Percentiles rank a stretch among this genome's conserved stretches.
Conservation (phyloP, 2,888 invertebrate species). For the Empis stercorea region DNA sequence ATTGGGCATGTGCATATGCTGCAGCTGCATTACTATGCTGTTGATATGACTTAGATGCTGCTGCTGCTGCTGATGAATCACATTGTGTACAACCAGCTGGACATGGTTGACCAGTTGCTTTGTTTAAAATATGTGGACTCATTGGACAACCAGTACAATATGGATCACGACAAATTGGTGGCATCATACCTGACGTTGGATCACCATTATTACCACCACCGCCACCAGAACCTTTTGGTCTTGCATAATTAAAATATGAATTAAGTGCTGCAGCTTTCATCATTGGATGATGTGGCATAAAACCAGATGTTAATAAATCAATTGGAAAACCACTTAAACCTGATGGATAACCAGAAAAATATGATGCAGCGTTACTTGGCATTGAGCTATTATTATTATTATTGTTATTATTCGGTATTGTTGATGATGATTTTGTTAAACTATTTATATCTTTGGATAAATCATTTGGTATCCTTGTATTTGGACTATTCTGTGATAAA, state of each 20-base stretch:
- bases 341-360: constrained; percentile 49
- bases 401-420: constrained; percentile 7
- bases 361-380: constrained; percentile 24
- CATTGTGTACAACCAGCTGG: constrained; percentile 83
- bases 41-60: constrained; percentile 35
- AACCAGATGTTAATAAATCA: constrained; percentile 61
- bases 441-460: constrained; percentile 46
- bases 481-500: constrained; percentile 18
- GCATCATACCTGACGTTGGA: constrained; percentile 42
- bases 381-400: constrained; percentile 12
- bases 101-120: constrained; percentile 49
- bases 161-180: constrained; percentile 76
- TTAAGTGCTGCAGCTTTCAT: constrained; percentile 58
- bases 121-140: constrained; percentile 59
- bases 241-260: constrained; percentile 75
- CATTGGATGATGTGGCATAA: constrained; percentile 59
- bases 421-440: constrained; percentile 16
- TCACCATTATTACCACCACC: constrained; percentile 17
- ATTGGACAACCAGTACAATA: constrained; percentile 85
- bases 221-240: constrained; percentile 51
- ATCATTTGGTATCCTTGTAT: constrained; percentile 14
- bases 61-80: constrained; percentile 38
- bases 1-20: constrained; percentile 65
- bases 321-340: constrained; percentile 46
- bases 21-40: constrained; percentile 51